Base-by-base conservation (phyloP, 2,888 invertebrate genomes). In the Panzeria rudis region DNA sequence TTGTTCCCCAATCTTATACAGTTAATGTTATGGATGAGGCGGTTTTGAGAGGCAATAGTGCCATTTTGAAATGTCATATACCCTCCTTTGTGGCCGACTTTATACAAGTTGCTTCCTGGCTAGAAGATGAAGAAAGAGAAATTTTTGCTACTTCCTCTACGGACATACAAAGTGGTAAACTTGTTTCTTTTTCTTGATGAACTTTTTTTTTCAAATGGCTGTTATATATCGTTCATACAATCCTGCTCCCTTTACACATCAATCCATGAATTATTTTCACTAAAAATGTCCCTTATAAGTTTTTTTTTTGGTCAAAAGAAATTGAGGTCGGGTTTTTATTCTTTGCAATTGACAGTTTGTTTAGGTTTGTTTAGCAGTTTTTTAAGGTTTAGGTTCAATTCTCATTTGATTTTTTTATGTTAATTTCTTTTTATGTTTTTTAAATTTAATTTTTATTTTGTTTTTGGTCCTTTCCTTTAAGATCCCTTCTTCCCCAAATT, bases 21-120 rank as follows among this genome's bases (percentile, higher is more conserved):
- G 96, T 97, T 90, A 97, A 97, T 94, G 95, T 97, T 90, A 97
- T 97, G 97, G 97, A 97, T 93, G 97, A 97, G 93, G 97, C 97
- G 93, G 97, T 97, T 89, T 94, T 97, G 89, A 95, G 96, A 92
- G 97, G 97, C 90, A 98, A 98, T 93, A 96, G 97, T 89, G 97
- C 97, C 90, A 96, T 97, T 93, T 94, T 97, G 92, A 97, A 97
- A 95, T 98, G 97, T 94, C 97, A 97, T 93, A 97, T 98, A 93
- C 97, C 97, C 89, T 97, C 97, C 94, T 97, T 97, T 94, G 97
- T 97, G 88, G 96, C 97, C 90, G 97, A 98, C 94, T 97, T 96
- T 93, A 97, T 97, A 90, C 94, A 93, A 91, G 96, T 97, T 89
- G 95, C 95, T 89, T 96, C 97, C 89, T 98, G 97, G 97, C 94